Evolutionary conservation across 2,797 vertebrate genomes (phyloP), one percentile per base, ranked within the genome.

Genomic region (Sarcophilus harrisii): DNA sequence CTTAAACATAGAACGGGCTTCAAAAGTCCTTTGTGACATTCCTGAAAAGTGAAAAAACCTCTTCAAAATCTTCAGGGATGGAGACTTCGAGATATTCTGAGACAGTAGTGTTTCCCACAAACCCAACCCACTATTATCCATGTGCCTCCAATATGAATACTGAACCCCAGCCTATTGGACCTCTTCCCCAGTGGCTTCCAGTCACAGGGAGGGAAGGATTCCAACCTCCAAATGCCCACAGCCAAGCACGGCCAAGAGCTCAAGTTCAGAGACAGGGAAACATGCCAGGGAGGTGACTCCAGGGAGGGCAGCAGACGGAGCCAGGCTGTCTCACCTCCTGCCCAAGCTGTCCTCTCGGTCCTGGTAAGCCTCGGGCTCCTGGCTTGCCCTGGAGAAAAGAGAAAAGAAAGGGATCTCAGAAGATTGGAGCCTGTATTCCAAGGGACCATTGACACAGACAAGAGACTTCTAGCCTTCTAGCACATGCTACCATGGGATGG

Each of bases 311-410:
- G 30, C 55, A 49, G 29, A 54, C 21, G 28, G 38, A 58, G 96
- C 93, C 94, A 95, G 62, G 52, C 0, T 0, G 49, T 87, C 99
- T 98, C 97, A 99, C 99, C 99, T 99, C 99, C 57, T 98, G 98
- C 97, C 99, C 99, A 96, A 98, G 96, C 91, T 98, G 98, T 97
- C 99, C 99, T 98, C 98, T 98, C 1, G 99, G 99, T 97, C 99
- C 99, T 55, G 99, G 99, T 97, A 99, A 98, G 90, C 99, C 99
- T 98, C 98, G 98, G n/a, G 98, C 98, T 96, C 99, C 99, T 93
- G 99, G 99, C 96, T 99, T 99, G 94, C 99, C 99, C 99, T 99
- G 96, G 94, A 96, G 97, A 97, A 93, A 55, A 97, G 92, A 38
- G 96, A 94, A 98, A 96, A 98, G 94, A 98, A 97, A 97, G 97